phyloP scores from a whole-genome alignment of 92 coral and sea anemone genomes.

The Porites cylindrica region DNA sequence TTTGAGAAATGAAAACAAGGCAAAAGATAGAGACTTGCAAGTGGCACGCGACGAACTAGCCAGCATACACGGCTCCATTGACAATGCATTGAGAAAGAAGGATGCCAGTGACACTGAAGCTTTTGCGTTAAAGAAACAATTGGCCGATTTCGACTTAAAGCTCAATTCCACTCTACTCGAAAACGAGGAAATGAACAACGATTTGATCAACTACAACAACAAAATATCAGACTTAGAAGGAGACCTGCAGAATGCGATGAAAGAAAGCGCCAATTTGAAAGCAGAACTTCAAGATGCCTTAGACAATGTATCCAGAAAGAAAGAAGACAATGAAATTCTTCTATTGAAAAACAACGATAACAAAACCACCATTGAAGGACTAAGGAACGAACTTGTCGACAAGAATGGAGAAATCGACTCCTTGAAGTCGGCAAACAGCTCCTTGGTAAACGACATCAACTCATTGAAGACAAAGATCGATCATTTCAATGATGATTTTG shows the following conservation, averaged over 20 bases:
- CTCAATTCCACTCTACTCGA: slow-evolving; percentile 86
- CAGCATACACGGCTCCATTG: slow-evolving; percentile 81
- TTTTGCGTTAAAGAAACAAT: slow-evolving; percentile 82
- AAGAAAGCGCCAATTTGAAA: slow-evolving; percentile 86
- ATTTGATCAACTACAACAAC: slow-evolving; percentile 82
- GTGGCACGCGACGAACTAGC: slow-evolving; percentile 90
- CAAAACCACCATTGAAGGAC: slow-evolving; percentile 71
- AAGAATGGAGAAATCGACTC: slow-evolving; percentile 84
- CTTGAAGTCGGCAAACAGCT: slow-evolving; percentile 79
- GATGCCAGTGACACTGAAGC: slow-evolving; percentile 89
- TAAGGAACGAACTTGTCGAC: slow-evolving; percentile 80
- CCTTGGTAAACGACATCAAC: slow-evolving; percentile 85
- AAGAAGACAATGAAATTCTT: slow-evolving; percentile 72
- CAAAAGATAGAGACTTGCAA: slow-evolving; percentile 85
- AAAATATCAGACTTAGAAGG: slow-evolving; percentile 90
- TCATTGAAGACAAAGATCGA: slow-evolving; percentile 78
- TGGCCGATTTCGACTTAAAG: slow-evolving; percentile 84
- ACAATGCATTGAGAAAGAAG: slow-evolving; percentile 79
- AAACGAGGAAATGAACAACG: slow-evolving; percentile 94
- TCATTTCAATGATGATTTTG: slow-evolving; percentile 81
- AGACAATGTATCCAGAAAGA: slow-evolving; percentile 78
- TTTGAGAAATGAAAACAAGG: slow-evolving; percentile 86
- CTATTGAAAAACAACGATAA: slow-evolving; percentile 80
- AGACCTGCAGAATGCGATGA: slow-evolving; percentile 78
- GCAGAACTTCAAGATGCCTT: slow-evolving; percentile 89